phyloP scores from a whole-genome alignment of 2,888 invertebrate genomes.

The Ichneumoninae sp. region DNA sequence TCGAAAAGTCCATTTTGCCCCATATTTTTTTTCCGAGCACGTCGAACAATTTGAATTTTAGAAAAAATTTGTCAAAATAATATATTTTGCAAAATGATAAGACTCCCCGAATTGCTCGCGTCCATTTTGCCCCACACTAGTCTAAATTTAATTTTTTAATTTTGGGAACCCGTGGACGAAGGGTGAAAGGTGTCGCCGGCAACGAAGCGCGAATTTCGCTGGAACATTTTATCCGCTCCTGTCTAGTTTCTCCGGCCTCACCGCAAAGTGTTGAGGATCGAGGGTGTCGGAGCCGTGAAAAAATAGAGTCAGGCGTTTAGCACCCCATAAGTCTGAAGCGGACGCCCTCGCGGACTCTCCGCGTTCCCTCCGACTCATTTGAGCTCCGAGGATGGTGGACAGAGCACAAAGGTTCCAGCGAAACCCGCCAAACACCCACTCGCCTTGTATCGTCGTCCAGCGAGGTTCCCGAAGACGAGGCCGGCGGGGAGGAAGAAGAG shows the following conservation, averaged over 20 bases:
- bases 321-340: slow-evolving; percentile 47
- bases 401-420: slow-evolving; percentile 51
- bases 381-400: slow-evolving; percentile 44
- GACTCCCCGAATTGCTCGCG: no score
- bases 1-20: no score
- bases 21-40: no score
- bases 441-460: slow-evolving; percentile 9
- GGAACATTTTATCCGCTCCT: slow-evolving; percentile 29
- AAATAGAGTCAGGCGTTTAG: slow-evolving; percentile 51
- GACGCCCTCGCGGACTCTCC: slow-evolving; percentile 28
- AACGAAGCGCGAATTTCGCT: neutral
- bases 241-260: slow-evolving; percentile 50
- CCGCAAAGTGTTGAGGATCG: slow-evolving; percentile 16
- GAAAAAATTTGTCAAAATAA: no score
- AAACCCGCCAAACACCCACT: slow-evolving; percentile 47
- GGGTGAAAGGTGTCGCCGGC: neutral
- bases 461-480: slow-evolving; percentile 2
- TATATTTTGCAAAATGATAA: no score
- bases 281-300: slow-evolving; percentile 32
- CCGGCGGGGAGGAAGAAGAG: slow-evolving; percentile 22
- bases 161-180: neutral
- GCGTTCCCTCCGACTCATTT: slow-evolving; percentile 48
- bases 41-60: no score
- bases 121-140: no score
- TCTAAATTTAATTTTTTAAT: no score